Conservation (phyloP, 1,140 invertebrate species). For the Drosophila chauvacae region DNA sequence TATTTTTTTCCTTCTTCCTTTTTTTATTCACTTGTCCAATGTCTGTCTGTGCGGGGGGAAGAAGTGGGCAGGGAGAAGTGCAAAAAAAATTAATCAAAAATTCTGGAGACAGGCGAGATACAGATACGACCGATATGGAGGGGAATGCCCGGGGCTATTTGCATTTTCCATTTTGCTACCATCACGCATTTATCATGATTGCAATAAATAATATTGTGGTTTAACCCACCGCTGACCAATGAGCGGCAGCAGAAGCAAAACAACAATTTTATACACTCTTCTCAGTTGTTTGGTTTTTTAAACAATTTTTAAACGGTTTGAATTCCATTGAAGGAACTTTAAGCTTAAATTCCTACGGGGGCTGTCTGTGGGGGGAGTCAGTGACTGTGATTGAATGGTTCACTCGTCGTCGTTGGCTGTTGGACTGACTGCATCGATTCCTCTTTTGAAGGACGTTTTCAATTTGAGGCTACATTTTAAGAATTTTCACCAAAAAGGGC, state of each 20-base stretch:
- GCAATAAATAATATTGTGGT: slow-evolving; percentile 72
- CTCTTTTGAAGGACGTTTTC: slow-evolving; percentile 43
- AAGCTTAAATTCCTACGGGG: slow-evolving; percentile 11
- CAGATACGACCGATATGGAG: slow-evolving; percentile 37
- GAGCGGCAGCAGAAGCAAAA: not conserved
- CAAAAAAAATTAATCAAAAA: slow-evolving; percentile 71
- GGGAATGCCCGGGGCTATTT: slow-evolving; percentile 46
- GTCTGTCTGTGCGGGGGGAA: slow-evolving; percentile 4
- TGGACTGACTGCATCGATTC: slow-evolving; percentile 49
- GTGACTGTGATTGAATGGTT: slow-evolving; percentile 44
- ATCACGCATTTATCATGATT: slow-evolving; percentile 62
- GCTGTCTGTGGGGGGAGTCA: slow-evolving; percentile 15
- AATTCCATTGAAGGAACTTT: slow-evolving; percentile 21
- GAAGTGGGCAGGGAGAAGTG: not conserved
- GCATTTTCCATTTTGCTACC: slow-evolving; percentile 57
- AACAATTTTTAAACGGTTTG: slow-evolving; percentile 44
- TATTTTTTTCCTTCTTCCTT: slow-evolving; percentile 14
- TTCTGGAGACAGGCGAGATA: slow-evolving; percentile 53
- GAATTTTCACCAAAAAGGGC: slow-evolving; percentile 48
- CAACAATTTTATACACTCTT: slow-evolving; percentile 15
- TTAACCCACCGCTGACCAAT: slow-evolving; percentile 50
- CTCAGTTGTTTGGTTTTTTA: slow-evolving; percentile 11
- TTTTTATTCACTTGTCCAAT: slow-evolving; percentile 36
- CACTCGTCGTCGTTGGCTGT: slow-evolving; percentile 7
- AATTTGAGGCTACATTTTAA: slow-evolving; percentile 64